Base-by-base conservation (phyloP, 2,888 invertebrate species). In the Napeogenes inachia region DNA sequence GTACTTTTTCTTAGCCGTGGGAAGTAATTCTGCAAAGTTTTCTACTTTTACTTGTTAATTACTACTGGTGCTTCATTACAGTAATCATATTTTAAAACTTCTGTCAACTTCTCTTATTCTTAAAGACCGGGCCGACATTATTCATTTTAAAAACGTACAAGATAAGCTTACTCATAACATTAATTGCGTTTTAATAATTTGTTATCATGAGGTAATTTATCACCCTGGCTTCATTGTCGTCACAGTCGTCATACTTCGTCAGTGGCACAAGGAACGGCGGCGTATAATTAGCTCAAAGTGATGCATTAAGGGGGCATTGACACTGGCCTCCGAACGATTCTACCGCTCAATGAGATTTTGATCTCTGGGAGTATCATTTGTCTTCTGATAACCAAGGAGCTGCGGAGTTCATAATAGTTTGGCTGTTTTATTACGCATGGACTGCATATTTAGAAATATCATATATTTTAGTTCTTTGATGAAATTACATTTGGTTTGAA, bases 281-380 rank as follows among this genome's bases (percentile, higher is more conserved):
- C 70, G 75, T 76, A 78, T 84, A 86, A 88, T 89, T 87, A 88
- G 84, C 80, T 76, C 79, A 77, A 73, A 80, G 80, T 79, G 79
- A 82, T 84, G 82, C 83, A 84, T 86, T 86, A 85, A 82, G 78
- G 75, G 89, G 87, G 87, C 89, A 89, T 85, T 88, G 89, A 89
- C 89, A 85, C 80, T 12, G 71, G 72, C 71, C 73, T 70, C 75
- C 77, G 74, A 75, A 76, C 77, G 75, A 79, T 79, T 79, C 76
- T 61, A 60, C 60, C 71, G 60, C 45, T 81, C 79, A 79, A 42
- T 71, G n/a, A 69, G 67, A 60, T 68, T 21, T 63, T 70, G 85
- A 75, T 64, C 84, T 69, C 47, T 63, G 13, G 58, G 57, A 63
- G 58, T 60, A 45, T 56, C 63, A 68, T 62, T 56, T 47, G n/a